phyloP scores from a whole-genome alignment of 2,888 invertebrate genomes.

The Trichogramma dendrolimi region DNA sequence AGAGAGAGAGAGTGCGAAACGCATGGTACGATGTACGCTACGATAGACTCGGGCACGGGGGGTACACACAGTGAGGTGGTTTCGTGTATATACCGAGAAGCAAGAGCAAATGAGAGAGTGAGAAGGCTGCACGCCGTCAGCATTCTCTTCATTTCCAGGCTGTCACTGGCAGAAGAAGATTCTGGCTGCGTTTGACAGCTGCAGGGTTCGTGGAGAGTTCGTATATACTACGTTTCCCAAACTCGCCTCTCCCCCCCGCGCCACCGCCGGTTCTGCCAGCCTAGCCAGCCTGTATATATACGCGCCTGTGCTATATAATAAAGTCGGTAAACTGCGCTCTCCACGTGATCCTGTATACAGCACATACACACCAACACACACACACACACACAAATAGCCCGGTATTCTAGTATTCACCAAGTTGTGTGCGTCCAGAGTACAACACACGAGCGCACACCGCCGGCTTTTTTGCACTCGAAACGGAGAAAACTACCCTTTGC shows the following conservation, averaged over 20 bases:
- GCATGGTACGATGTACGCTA: neutral
- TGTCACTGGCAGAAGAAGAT: constrained; percentile 53
- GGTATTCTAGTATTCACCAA: no score
- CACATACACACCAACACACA: no score
- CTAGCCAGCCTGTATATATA: no score
- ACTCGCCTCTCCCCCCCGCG: constrained; percentile 6
- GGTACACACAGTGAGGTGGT: constrained; percentile 5
- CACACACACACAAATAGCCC: no score
- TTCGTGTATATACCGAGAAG: constrained; percentile 8
- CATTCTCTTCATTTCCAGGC: constrained; percentile 53
- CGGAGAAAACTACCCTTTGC: constrained; percentile 26
- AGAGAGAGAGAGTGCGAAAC: constrained; percentile 17
- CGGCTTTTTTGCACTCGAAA: neutral
- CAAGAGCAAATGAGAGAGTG: constrained; percentile 16
- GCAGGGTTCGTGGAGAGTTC: constrained; percentile 44
- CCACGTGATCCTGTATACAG: no score
- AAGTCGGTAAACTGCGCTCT: no score
- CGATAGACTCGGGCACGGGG: constrained; percentile 5
- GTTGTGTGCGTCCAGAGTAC: no score
- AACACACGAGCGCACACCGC: no score
- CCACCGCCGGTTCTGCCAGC: neutral
- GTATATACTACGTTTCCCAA: neutral
- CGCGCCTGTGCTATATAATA: no score
- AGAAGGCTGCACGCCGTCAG: constrained; percentile 30
- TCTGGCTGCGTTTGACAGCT: constrained; percentile 44